Evolutionary conservation across 2,797 vertebrate species (phyloP).

Genomic region (Eulemur mongoz): DNA sequence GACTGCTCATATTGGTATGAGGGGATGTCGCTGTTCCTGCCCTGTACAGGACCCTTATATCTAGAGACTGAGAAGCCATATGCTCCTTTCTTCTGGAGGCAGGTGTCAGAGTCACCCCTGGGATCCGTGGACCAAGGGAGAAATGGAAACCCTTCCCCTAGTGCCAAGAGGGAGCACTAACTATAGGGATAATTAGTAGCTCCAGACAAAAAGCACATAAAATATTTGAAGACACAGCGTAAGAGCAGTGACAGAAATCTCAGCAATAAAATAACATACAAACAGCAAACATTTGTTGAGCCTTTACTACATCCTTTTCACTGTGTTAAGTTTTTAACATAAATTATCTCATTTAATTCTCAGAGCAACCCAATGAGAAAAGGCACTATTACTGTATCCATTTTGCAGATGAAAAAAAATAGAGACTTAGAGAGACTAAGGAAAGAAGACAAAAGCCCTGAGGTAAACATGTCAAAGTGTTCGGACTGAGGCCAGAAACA

Average conservation of each 20-base stretch:
- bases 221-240: neutral
- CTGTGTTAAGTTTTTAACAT: neutral
- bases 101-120: conserved; percentile 22
- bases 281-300: neutral
- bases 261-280: neutral
- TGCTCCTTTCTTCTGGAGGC: neutral
- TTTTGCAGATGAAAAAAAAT: neutral
- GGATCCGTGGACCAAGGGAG: conserved; percentile 31
- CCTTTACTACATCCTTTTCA: neutral
- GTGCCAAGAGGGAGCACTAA: conserved; percentile 27
- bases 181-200: conserved; percentile 19
- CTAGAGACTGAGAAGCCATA: neutral
- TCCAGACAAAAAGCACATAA: neutral
- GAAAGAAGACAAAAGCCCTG: neutral
- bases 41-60: neutral
- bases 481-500: neutral
- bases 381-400: neutral
- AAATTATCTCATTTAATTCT: conserved; percentile 24
- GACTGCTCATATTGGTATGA: neutral
- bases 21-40: neutral
- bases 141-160: conserved; percentile 27
- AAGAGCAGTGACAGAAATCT: neutral
- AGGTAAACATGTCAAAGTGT: neutral
- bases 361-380: neutral
- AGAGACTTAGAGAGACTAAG: conserved; percentile 25